phyloP scores from a whole-genome alignment of 2,797 vertebrate species.

The Oreonectes daqikongensis region DNA sequence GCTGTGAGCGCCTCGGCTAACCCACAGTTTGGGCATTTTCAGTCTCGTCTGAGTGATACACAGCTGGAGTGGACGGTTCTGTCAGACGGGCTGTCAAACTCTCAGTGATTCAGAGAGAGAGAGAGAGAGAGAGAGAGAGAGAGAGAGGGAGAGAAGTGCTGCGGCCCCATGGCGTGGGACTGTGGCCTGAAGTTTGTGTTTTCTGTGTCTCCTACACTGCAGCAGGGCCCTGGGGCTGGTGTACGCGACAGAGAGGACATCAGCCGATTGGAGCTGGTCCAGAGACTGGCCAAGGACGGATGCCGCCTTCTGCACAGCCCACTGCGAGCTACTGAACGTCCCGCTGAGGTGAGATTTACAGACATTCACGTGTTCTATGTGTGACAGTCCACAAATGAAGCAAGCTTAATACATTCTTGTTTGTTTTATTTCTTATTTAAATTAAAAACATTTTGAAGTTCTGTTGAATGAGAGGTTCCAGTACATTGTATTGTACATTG shows the following conservation, averaged over 20 bases:
- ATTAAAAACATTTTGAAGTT: too few species aligned
- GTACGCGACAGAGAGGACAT: conserved; percentile 74
- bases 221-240: conserved; percentile 67
- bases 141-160: background rate
- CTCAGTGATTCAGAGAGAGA: background rate
- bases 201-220: conserved; percentile 86
- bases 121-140: background rate
- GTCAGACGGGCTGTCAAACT: conserved; percentile 23
- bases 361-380: background rate
- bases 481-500: too few species aligned
- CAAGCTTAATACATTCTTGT: background rate
- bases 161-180: conserved; percentile 87
- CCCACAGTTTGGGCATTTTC: background rate
- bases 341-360: conserved; percentile 71
- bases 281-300: conserved; percentile 91
- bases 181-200: conserved; percentile 95
- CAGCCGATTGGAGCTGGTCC: conserved; percentile 88
- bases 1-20: background rate
- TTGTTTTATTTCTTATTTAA: too few species aligned
- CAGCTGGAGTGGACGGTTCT: background rate
- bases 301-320: conserved; percentile 85
- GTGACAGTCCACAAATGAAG: background rate
- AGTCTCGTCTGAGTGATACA: conserved; percentile 17
- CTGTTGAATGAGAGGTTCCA: too few species aligned
- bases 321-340: conserved; percentile 77